A percentile compares a stretch with the other conserved stretches of the same genome.
These are phyloP conservation scores for human DNA, from an alignment of 2,113 vertebrate species.

Conservation along the genomic window DNA sequence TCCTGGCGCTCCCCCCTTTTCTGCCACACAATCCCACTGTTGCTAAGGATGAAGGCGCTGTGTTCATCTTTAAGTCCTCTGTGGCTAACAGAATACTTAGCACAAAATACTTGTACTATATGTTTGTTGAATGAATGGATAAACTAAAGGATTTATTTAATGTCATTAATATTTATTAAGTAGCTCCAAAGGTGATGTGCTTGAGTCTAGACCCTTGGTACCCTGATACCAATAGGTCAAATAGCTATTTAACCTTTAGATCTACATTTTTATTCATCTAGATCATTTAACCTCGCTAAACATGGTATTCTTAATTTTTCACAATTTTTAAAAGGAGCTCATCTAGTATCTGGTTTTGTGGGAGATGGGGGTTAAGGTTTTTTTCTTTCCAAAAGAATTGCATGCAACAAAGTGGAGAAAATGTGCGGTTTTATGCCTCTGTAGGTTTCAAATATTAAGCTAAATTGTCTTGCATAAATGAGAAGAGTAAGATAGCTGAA, in stretches of 20 bases:
- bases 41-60: not conserved
- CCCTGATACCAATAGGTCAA: not conserved
- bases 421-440: not conserved
- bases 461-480: conserved; percentile 60
- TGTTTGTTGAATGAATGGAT: conserved; percentile 39
- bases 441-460: conserved; percentile 46
- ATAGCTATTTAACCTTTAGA: conserved; percentile 38
- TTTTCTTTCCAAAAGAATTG: conserved; percentile 39
- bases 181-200: conserved; percentile 26
- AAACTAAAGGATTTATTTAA: conserved; percentile 32
- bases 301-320: not conserved
- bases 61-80: not conserved
- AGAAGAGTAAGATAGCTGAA: conserved; percentile 65
- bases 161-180: conserved; percentile 30
- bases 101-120: not conserved
- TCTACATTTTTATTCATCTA: not conserved
- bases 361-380: not conserved
- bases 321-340: conserved; percentile 9
- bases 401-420: conserved; percentile 50
- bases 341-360: conserved; percentile 32
- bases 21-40: not conserved
- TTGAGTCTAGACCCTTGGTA: not conserved
- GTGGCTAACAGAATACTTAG: not conserved
- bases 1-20: not conserved
- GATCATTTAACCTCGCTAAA: conserved; percentile 3